Evolutionary conservation across 2,113 vertebrate species (phyloP), one percentile per base, ranked within the genome.

Genomic region (Pseudopodoces humilis): DNA sequence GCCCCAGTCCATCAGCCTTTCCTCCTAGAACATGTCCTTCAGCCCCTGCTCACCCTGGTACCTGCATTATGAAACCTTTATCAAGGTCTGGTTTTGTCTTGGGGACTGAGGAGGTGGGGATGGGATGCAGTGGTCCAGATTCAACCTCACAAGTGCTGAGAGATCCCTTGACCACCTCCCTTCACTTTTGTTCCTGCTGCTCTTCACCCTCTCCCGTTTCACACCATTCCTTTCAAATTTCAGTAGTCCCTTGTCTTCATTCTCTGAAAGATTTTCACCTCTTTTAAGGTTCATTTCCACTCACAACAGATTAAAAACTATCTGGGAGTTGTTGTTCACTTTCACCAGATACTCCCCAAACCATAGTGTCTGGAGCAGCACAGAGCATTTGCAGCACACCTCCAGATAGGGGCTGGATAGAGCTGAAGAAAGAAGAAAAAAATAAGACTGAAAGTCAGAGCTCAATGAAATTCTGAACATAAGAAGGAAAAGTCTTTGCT

Each of bases 31-130:
- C 1, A 6, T 0, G 1, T 23, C 28, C n/a, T 67, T 13, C 37
- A 75, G 14, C 4, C 6, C 10, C 35, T 59, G 7, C 12, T 46
- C 15, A 16, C 30, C 27, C 23, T 31, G 16, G 4, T 28, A 10
- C 4, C 13, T 41, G 19, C 30, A 2, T 19, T 17, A 3, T 1
- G 16, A 17, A 11, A 39, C 15, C 13, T 70, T 65, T 35, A 12
- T 39, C n/a, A 9, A 9, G 50, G 11, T 9, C 33, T 46, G 8
- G 6, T 8, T 25, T 24, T 41, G 0, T 21, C 47, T 5, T 23
- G 20, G 11, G 12, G 1, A 1, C 15, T 19, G 23, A 15, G 30
- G 2, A 14, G 20, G 9, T 3, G 3, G 3, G 11, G 31, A 60
- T 47, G 30, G 18, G 59, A 37, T 65, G n/a, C 27, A 20, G 27